Base-by-base conservation (phyloP, 2,113 vertebrate genomes). In the Propithecus coquereli region DNA sequence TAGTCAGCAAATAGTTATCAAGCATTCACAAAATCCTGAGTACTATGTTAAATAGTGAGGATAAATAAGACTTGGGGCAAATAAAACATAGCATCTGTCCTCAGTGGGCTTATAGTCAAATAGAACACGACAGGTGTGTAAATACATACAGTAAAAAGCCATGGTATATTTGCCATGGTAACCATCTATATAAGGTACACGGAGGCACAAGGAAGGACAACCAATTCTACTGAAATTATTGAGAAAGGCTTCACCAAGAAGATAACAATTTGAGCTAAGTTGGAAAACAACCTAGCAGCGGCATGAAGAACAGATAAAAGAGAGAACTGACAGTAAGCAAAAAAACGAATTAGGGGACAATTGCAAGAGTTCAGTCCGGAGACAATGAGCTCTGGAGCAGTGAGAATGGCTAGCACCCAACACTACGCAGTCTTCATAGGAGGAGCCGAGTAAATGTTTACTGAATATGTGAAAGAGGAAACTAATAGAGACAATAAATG, bases 1-100 rank as follows among this genome's bases (percentile, higher is more conserved):
- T 76, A 47, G 30, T 89, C 71, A 83, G 73, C n/a, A 85, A 88
- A 81, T 93, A 47, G 43, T 94, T 84, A 87, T n/a, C 30, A 92
- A 65, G 30, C 40, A 63, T 85, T 91, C 16, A 13, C 3, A 3
- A 50, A 68, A 86, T 4, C 17, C 25, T 23, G 79, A 59, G 57
- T 5, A 63, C 14, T 86, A 34, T 47, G 59, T 57, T 93, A 66
- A 81, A 34, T 9, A 74, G 4, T 40, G 16, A 93, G 37, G 20
- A n/a, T 80, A 45, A 95, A 89, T 37, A 34, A 65, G 45, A 71
- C 3, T 40, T 37, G 34, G 7, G 68, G 5, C 7, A 90, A 90
- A 92, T 61, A 74, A 43, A 57, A 70, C 32, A 50, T 16, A 65
- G 40, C 25, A 34, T 82, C 40, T 97, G 9, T 10, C 57, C 6